Base-by-base conservation (phyloP, 2,797 vertebrate genomes). In the Notolabrus celidotus region DNA sequence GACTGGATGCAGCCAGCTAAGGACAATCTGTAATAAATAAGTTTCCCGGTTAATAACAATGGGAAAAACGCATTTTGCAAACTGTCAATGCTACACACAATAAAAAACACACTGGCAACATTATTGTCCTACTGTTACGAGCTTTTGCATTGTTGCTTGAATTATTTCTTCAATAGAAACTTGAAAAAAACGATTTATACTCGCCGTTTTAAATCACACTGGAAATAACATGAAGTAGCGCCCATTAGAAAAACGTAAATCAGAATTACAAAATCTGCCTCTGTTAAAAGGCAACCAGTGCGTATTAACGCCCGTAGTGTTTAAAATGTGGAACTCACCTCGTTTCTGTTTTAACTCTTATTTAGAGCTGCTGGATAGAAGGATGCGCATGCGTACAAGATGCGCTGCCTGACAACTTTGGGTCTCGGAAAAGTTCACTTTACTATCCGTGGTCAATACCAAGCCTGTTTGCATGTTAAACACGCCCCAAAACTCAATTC, bases 301-400 rank as follows among this genome's bases (percentile, higher is more conserved):
- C 70, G 59, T 62, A 77, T 72, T 60, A 68, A 62, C 47, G 52
- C 17, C 34, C 42, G 62, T 85, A 79, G 85, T 92, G 84, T 91
- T 92, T 82, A 70, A 83, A 93, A 94, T 86, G 88, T 93, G 92
- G 88, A 94, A 95, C 95, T 95, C 94, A 95, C 95, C 95, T 95
- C 94, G 93, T 94, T 94, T 95, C 92, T 94, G 92, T 94, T 93
- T 92, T 93, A 95, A 95, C 94, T 95, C 94, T 95, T 95, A 95
- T 95, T 95, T 93, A 88, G 93, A 94, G 93, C 94, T 91, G 93
- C 94, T 91, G 93, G 92, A 90, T 87, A 86, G 83, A 59, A 63
- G 68, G 79, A 62, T 90, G 94, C 95, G 95, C 95, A 95, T 95
- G 95, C 95, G 94, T 84, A 60, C 5, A 66, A 81, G 87, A 89